Conservation (phyloP, 1,140 invertebrate species). For the Hirudo medicinalis region DNA sequence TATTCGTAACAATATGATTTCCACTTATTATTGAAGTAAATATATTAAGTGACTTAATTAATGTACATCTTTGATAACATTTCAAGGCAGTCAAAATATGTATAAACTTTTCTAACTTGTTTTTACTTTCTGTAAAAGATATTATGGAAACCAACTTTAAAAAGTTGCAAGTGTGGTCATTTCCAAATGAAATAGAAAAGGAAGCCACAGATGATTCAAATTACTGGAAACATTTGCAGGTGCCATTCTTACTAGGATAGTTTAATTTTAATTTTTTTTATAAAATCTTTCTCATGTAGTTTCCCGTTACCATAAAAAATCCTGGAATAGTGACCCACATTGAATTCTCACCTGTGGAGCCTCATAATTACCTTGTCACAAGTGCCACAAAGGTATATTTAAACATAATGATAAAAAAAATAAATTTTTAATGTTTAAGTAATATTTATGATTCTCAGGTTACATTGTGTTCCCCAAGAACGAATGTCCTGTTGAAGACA, state of each 20-base stretch:
- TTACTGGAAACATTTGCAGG: conserved; percentile 7
- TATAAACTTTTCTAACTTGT: no score
- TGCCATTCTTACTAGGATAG: background rate
- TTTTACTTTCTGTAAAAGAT: no score
- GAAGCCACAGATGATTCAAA: background rate
- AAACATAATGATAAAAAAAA: conserved; percentile 1
- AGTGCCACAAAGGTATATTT: conserved; percentile 64
- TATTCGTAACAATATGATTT: no score
- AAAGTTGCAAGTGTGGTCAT: conserved; percentile 5
- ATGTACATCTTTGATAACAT: no score
- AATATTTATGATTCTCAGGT: conserved; percentile 39
- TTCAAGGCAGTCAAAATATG: no score
- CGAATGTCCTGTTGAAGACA: conserved; percentile 67
- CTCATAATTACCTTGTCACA: conserved; percentile 75
- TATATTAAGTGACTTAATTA: no score
- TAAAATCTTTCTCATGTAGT: conserved; percentile 47
- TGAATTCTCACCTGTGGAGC: conserved; percentile 71
- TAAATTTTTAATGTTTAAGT: conserved; percentile 2
- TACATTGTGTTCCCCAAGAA: conserved; percentile 79
- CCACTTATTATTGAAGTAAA: no score
- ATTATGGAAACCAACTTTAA: background rate
- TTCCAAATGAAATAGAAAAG: background rate
- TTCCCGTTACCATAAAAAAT: conserved; percentile 75
- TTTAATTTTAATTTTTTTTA: background rate
- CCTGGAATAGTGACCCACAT: conserved; percentile 78